A percentile compares a stretch with the other conserved stretches of the same genome.
phyloP scores from a whole-genome alignment of 2,797 vertebrate species.

The Distichodus sexfasciatus region DNA sequence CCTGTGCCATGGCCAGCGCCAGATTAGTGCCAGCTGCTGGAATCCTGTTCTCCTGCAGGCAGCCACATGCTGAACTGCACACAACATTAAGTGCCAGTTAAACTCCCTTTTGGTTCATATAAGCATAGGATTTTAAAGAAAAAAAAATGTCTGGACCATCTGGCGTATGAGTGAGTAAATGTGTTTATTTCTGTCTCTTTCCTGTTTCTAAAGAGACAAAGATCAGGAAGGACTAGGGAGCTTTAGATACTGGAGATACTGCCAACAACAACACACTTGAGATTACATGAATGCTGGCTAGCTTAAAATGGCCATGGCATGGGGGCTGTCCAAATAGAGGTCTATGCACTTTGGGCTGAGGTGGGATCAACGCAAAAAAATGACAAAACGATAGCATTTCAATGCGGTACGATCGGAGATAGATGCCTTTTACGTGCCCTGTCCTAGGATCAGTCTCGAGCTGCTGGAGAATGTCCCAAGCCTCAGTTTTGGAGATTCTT shows the following conservation, averaged over 20 bases:
- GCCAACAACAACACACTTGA: background rate
- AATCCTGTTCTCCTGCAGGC: background rate
- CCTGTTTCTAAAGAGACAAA: background rate
- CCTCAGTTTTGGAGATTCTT: too few relatives aligned
- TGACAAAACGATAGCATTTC: too few relatives aligned
- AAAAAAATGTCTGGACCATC: background rate
- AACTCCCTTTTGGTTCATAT: background rate
- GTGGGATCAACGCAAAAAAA: too few relatives aligned
- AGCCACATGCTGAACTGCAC: too few relatives aligned
- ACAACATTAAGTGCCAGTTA: background rate
- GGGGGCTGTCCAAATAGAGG: background rate
- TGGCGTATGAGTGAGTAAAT: background rate
- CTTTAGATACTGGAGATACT: background rate
- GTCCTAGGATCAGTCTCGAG: too few relatives aligned
- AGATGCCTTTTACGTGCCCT: too few relatives aligned
- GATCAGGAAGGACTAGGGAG: background rate
- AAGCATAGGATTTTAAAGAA: background rate
- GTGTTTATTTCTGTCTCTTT: background rate
- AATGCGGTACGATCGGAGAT: too few relatives aligned
- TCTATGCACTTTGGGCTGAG: too few relatives aligned
- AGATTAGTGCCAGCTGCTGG: background rate
- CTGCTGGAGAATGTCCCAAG: too few relatives aligned
- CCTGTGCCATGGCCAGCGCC: background rate
- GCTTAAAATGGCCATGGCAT: background rate
- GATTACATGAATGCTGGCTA: slow-evolving; percentile 7